Evolutionary conservation across 2,888 invertebrate species (phyloP), one percentile per base, ranked within the genome.

Genomic region (Noctua janthina): DNA sequence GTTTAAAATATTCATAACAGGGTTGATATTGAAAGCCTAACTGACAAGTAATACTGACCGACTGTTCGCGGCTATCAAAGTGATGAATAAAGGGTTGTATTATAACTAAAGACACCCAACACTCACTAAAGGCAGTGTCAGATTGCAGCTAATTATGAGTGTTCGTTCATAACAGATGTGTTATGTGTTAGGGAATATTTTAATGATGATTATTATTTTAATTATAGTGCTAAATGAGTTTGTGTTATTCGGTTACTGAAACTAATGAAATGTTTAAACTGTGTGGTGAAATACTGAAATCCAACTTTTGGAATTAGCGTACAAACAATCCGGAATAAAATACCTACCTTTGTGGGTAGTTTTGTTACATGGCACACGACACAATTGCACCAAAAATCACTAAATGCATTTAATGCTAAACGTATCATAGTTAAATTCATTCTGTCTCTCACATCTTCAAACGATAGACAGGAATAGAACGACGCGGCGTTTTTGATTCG

Each of bases 81-180:
- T 73, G 67, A 74, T 68, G 75, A 75, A 85, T 73, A 77, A 85
- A 81, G 85, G 75, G 62, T 49, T 43, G n/a, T 62, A 29, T 78
- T 81, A 43, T 75, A 54, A 59, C 59, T n/a, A 29, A 70, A 64
- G 77, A 67, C 56, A 84, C 75, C 51, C 62, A 54, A 78, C 62
- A 51, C 74, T 67, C 64, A 74, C 54, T 79, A 84, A 62, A 54
- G 85, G 56, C 51, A 75, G 85, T 77, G 49, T 86, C 81, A 43
- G 74, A 84, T 86, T 81, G 68, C 87, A 73, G 15, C 67, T 75
- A 59, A 81, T 84, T 75, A 81, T n/a, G 66, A 70, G 13, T 46
- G 69, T n/a, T 74, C 39, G 56, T 73, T 84, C 35, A 74, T 77
- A 74, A 59, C 75, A 76, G 39, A 79, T 74, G 74, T n/a, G 49